phyloP scores from a whole-genome alignment of 2,888 invertebrate genomes.

The Melipona beecheii region DNA sequence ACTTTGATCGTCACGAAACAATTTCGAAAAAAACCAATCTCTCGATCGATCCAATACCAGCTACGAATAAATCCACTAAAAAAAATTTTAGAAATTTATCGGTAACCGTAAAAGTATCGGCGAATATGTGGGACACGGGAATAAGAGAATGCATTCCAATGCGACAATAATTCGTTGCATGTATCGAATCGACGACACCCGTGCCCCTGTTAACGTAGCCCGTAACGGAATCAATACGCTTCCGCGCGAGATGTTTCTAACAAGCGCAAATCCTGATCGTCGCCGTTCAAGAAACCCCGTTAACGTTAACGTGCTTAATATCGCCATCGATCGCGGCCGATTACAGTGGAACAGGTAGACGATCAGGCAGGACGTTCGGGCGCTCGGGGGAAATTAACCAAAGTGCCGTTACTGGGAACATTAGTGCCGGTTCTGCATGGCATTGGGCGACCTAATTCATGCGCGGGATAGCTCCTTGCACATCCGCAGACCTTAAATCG shows the following conservation, averaged over 20 bases:
- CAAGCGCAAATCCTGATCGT: neutral
- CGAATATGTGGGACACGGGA: too few species aligned
- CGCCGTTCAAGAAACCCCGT: neutral
- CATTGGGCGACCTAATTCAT: slow-evolving; percentile 67
- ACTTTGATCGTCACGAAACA: too few species aligned
- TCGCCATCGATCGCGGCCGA: slow-evolving; percentile 53
- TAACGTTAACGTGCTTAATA: neutral
- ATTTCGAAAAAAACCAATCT: too few species aligned
- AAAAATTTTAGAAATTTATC: too few species aligned
- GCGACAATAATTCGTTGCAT: too few species aligned
- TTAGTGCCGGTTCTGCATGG: slow-evolving; percentile 56
- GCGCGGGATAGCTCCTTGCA: slow-evolving; percentile 54
- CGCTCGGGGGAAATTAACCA: slow-evolving; percentile 66
- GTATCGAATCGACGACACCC: too few species aligned
- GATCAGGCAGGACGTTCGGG: slow-evolving; percentile 39
- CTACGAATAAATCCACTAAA: too few species aligned
- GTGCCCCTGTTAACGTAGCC: too few species aligned
- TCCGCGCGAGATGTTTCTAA: neutral
- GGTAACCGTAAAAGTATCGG: too few species aligned
- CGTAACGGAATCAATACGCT: too few species aligned
- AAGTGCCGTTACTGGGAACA: slow-evolving; percentile 61
- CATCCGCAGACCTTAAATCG: slow-evolving; percentile 69
- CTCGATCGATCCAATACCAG: too few species aligned
- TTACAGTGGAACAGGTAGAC: slow-evolving; percentile 46
- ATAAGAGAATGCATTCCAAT: too few species aligned